Evolutionary conservation across 2,113 vertebrate species (phyloP).

Genomic region (Pseudorectes ferrugineus): DNA sequence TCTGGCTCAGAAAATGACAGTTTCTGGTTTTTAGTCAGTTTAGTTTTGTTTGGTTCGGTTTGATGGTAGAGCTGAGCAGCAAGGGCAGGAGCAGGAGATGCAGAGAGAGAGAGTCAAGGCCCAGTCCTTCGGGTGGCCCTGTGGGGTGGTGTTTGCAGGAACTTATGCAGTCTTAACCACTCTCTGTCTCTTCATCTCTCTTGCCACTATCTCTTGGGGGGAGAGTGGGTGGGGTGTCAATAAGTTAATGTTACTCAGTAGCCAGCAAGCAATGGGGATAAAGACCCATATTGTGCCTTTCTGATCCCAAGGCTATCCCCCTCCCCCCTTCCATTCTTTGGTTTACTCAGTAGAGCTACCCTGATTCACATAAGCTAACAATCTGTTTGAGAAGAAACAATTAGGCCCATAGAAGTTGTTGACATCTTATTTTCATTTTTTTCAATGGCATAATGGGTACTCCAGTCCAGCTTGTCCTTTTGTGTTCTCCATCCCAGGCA

Average conservation of each 20-base stretch:
- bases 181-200: neutral
- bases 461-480: neutral
- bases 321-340: constrained; percentile 1
- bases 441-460: neutral
- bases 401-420: constrained; percentile 23
- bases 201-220: neutral
- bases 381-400: constrained; percentile 46
- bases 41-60: neutral
- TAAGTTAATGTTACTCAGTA: constrained; percentile 19
- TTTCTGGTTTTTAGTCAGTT: neutral
- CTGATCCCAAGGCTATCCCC: constrained; percentile 18
- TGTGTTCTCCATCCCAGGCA: constrained; percentile 3
- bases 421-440: constrained; percentile 39
- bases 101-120: neutral
- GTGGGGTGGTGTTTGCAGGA: neutral
- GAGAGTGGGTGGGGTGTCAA: neutral
- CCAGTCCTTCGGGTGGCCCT: neutral
- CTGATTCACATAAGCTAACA: constrained; percentile 42
- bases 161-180: rapidly evolving
- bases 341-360: neutral
- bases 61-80: neutral
- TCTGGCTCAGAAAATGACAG: neutral
- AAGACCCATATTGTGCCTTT: constrained; percentile 3
- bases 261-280: neutral
- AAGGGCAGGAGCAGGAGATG: neutral